Conservation (phyloP, 2,888 invertebrate genomes). For the Standfussiana lucernea region DNA sequence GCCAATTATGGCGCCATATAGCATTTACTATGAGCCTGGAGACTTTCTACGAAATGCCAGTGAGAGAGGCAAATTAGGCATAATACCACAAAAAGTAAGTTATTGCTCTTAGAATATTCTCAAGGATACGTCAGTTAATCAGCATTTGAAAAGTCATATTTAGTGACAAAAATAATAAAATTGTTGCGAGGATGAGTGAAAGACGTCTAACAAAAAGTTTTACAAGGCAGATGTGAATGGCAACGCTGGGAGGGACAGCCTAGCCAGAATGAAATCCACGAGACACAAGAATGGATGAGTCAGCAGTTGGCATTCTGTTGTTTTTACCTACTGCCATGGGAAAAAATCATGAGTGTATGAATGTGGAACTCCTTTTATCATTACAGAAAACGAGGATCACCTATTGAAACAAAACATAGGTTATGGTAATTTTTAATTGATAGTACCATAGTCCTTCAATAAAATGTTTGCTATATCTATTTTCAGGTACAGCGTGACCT, state of each 20-base stretch:
- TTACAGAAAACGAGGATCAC: neutral
- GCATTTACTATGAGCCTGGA: constrained; percentile 84
- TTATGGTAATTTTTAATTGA: neutral
- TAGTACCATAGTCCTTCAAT: neutral
- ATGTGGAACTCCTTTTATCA: neutral
- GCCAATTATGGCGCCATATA: constrained; percentile 81
- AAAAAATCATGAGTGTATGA: neutral
- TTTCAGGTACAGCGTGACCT: constrained; percentile 81
- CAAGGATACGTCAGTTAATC: neutral
- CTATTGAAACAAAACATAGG: no score
- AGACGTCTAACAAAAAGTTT: neutral
- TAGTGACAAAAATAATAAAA: neutral
- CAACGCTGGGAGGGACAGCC: neutral
- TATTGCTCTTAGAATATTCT: constrained; percentile 2
- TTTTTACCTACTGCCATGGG: neutral
- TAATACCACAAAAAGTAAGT: constrained; percentile 80
- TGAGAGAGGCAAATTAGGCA: constrained; percentile 73
- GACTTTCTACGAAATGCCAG: constrained; percentile 76
- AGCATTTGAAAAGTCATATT: neutral
- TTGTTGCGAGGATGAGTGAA: neutral
- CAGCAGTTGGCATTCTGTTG: neutral
- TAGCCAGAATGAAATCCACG: neutral
- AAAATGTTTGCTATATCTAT: constrained; percentile 17
- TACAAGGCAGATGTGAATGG: neutral
- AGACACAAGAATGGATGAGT: neutral